phyloP scores from a whole-genome alignment of 2,113 vertebrate genomes.

The Vireo altiloquus region DNA sequence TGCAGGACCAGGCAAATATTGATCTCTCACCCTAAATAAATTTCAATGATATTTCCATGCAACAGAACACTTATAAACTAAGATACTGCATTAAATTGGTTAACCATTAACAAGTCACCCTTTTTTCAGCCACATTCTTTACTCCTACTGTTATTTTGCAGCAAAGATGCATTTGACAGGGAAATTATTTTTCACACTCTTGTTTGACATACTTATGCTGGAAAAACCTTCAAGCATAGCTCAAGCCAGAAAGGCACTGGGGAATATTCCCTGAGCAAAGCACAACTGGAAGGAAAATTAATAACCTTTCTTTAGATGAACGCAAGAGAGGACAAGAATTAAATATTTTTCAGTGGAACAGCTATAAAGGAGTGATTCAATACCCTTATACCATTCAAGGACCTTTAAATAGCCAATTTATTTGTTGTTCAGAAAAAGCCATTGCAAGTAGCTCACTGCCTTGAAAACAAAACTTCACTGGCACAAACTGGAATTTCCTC shows the following conservation, averaged over 20 bases:
- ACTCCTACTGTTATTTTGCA: background rate
- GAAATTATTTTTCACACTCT: background rate
- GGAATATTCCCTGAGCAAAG: background rate
- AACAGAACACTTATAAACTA: background rate
- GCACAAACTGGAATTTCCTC: background rate
- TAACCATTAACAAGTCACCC: background rate
- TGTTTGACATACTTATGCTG: background rate
- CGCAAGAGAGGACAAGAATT: background rate
- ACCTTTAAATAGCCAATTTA: background rate
- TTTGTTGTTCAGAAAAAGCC: background rate
- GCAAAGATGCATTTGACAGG: background rate
- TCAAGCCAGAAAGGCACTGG: background rate
- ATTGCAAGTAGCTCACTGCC: background rate
- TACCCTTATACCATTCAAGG: background rate
- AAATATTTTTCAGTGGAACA: background rate
- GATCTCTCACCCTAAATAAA: background rate
- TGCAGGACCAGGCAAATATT: background rate
- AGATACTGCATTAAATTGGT: background rate
- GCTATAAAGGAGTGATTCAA: background rate
- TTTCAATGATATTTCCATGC: background rate
- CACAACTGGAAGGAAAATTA: background rate
- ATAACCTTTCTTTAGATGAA: background rate
- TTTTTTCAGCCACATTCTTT: background rate
- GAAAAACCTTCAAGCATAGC: background rate
- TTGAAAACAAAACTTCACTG: background rate